Conservation (phyloP, 2,888 invertebrate species). For the Amiota communis region DNA sequence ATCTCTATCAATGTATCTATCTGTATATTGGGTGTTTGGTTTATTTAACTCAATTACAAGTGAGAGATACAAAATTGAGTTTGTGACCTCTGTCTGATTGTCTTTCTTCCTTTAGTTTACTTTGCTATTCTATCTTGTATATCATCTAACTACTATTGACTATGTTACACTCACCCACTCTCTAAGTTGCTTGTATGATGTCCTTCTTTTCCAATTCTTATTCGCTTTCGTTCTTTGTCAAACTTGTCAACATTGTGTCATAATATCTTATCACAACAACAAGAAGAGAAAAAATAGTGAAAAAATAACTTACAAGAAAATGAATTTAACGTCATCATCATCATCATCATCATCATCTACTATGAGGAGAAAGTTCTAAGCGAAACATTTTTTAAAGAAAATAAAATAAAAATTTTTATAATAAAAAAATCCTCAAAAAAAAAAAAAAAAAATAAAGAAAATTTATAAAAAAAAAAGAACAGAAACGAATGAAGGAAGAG, state of each 20-base stretch:
- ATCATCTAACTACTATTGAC: background rate
- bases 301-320: background rate
- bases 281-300: background rate
- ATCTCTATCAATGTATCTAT: too few species aligned
- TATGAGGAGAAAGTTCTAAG: background rate
- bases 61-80: constrained; percentile 21
- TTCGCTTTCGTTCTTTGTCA: constrained; percentile 20
- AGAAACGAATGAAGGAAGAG: background rate
- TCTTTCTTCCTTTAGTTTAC: background rate
- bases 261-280: constrained; percentile 21
- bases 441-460: background rate
- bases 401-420: background rate
- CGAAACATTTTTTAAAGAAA: background rate
- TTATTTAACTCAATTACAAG: background rate
- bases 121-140: background rate
- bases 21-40: background rate
- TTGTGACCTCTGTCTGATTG: constrained; percentile 13
- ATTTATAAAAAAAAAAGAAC: background rate
- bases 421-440: background rate
- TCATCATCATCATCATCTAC: background rate
- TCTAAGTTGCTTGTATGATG: background rate
- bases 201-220: background rate
- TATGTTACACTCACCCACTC: background rate
- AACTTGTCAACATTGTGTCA: constrained; percentile 26
- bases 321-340: background rate